Conservation (phyloP, 2,888 invertebrate genomes). For the Copidosoma aretas region DNA sequence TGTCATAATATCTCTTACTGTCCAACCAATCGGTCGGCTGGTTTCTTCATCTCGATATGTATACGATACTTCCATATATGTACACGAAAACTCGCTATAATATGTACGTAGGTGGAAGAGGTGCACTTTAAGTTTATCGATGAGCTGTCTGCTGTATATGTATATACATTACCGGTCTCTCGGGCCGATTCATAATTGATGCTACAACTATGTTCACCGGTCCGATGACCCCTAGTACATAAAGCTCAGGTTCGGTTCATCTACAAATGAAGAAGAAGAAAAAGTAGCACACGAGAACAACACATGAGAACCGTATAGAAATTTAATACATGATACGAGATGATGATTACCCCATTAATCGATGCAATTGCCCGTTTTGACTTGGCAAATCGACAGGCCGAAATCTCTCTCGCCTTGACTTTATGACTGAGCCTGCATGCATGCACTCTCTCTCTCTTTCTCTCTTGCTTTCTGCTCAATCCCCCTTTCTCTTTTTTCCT, state of each 20-base stretch:
- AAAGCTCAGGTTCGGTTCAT: background rate
- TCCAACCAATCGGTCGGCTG: too few species aligned
- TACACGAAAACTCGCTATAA: too few species aligned
- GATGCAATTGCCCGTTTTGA: slow-evolving; percentile 19
- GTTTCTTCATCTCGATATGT: too few species aligned
- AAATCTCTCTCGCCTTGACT: background rate
- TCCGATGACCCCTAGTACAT: slow-evolving; percentile 53
- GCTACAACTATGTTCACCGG: slow-evolving; percentile 54
- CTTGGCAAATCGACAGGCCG: slow-evolving; percentile 11
- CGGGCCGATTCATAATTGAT: slow-evolving; percentile 42
- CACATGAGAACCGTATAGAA: slow-evolving; percentile 28
- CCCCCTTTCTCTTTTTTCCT: background rate
- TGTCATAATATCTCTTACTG: slow-evolving; percentile 32
- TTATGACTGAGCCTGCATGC: too few species aligned
- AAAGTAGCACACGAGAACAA: background rate
- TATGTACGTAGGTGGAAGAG: too few species aligned
- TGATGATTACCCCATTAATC: slow-evolving; percentile 25
- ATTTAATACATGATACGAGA: slow-evolving; percentile 16
- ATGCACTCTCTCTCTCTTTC: too few species aligned
- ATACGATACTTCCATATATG: too few species aligned
- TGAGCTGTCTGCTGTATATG: slow-evolving; percentile 14
- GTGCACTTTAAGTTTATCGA: too few species aligned
- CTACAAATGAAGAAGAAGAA: background rate
- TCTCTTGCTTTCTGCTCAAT: too few species aligned
- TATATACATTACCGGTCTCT: too few species aligned